phyloP scores from a whole-genome alignment of 2,888 invertebrate species.

The Timandra comae region DNA sequence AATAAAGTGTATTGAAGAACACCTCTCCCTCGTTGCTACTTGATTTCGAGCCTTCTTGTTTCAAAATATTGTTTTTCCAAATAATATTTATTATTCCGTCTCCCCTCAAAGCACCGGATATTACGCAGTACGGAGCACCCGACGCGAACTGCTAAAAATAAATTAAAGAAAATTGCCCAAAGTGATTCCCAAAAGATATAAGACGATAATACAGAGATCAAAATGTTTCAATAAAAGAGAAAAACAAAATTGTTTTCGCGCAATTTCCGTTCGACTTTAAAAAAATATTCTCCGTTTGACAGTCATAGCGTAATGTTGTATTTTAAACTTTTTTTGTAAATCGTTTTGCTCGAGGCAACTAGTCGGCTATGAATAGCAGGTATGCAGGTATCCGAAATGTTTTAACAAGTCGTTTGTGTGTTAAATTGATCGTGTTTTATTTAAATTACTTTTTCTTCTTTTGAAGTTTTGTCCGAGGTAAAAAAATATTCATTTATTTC shows the following conservation, averaged over 20 bases:
- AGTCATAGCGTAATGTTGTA: neutral
- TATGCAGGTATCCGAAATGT: slow-evolving; percentile 12
- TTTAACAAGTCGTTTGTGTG: slow-evolving; percentile 20
- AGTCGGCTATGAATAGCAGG: slow-evolving; percentile 12
- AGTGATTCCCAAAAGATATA: too few relatives aligned
- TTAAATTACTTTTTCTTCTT: slow-evolving; percentile 31
- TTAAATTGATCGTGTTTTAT: slow-evolving; percentile 34
- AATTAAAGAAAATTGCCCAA: too few relatives aligned
- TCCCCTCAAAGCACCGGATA: slow-evolving; percentile 32
- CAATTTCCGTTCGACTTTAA: slow-evolving; percentile 1
- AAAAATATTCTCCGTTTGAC: too few relatives aligned
- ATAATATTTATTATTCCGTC: slow-evolving; percentile 27
- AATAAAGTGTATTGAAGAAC: too few relatives aligned
- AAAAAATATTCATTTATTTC: slow-evolving; percentile 4
- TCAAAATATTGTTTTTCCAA: slow-evolving; percentile 19
- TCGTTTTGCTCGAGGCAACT: slow-evolving; percentile 7
- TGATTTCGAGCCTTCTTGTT: too few relatives aligned
- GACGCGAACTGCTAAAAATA: too few relatives aligned
- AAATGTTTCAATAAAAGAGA: too few relatives aligned
- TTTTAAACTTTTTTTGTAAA: slow-evolving; percentile 5
- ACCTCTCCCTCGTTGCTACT: too few relatives aligned
- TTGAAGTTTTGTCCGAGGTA: slow-evolving; percentile 16
- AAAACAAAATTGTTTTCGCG: too few relatives aligned
- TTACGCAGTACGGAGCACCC: slow-evolving; percentile 27
- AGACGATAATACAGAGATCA: too few relatives aligned